Percentiles rank a stretch among this genome's conserved stretches.
Conservation (phyloP, 2,888 invertebrate species). For the Chloromyia formosa region DNA sequence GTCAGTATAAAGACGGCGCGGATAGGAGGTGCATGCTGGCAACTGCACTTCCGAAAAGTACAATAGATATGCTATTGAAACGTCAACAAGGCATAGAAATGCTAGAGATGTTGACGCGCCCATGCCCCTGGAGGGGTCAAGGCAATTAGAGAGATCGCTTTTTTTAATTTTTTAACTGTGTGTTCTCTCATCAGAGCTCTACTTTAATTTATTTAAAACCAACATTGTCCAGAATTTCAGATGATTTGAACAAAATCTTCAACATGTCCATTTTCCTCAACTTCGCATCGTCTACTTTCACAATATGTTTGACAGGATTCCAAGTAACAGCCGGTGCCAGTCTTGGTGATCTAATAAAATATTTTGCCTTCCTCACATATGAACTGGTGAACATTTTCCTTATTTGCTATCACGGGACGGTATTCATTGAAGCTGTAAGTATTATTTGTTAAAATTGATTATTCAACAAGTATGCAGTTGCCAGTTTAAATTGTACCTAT, state of each 20-base stretch:
- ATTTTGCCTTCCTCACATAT: slow-evolving; percentile 6
- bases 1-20: no score
- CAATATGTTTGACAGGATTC: slow-evolving; percentile 18
- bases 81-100: no score
- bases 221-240: slow-evolving; percentile 5
- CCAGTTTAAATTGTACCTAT: neutral
- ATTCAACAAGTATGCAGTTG: neutral
- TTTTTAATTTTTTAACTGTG: no score
- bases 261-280: slow-evolving; percentile 17
- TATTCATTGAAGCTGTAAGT: slow-evolving; percentile 19
- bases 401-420: slow-evolving; percentile 20
- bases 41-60: no score
- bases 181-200: no score
- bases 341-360: slow-evolving; percentile 2
- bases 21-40: no score
- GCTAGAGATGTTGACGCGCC: no score
- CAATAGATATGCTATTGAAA: no score
- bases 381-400: slow-evolving; percentile 7
- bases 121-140: no score
- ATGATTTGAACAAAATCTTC: slow-evolving; percentile 5
- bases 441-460: neutral
- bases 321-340: slow-evolving; percentile 26
- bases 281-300: neutral
- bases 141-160: no score
- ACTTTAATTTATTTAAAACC: no score